Evolutionary conservation across 2,113 vertebrate genomes (phyloP).

Genomic region (Irena cyanogastra): DNA sequence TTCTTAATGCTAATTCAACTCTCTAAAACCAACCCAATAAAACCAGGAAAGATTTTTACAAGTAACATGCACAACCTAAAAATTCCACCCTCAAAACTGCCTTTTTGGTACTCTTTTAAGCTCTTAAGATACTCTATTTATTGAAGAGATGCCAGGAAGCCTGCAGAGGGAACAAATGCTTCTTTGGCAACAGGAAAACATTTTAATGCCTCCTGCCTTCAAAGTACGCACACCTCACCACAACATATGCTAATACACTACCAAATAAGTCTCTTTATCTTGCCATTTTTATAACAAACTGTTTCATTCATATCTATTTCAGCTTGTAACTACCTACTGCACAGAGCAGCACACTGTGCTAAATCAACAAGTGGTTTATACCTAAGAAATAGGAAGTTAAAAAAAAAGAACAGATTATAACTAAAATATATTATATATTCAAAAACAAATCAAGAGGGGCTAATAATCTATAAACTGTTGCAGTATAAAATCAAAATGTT

Average conservation of each 20-base stretch:
- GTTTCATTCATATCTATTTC: slow-evolving; percentile 47
- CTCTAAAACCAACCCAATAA: slow-evolving; percentile 36
- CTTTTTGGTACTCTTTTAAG: slow-evolving; percentile 43
- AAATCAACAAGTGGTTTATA: slow-evolving; percentile 8
- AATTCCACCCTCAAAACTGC: slow-evolving; percentile 28
- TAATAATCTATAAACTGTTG: not conserved
- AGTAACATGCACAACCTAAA: slow-evolving; percentile 30
- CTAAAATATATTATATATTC: not conserved
- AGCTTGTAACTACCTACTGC: slow-evolving; percentile 16
- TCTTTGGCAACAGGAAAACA: slow-evolving; percentile 56
- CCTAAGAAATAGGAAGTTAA: not conserved
- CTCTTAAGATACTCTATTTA: slow-evolving; percentile 32
- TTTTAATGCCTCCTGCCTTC: slow-evolving; percentile 48
- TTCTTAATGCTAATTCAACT: slow-evolving; percentile 66
- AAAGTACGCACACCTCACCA: slow-evolving; percentile 44
- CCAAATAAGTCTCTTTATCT: slow-evolving; percentile 57
- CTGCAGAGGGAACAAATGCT: slow-evolving; percentile 52
- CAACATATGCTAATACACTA: slow-evolving; percentile 34
- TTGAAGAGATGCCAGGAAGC: slow-evolving; percentile 37
- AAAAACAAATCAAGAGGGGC: not conserved
- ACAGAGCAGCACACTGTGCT: not conserved
- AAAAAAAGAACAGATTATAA: not conserved
- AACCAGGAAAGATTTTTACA: slow-evolving; percentile 34
- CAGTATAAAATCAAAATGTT: not conserved
- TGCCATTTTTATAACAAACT: slow-evolving; percentile 49